phyloP scores from a whole-genome alignment of 2,888 invertebrate species.

The Microctonus hyperodae region DNA sequence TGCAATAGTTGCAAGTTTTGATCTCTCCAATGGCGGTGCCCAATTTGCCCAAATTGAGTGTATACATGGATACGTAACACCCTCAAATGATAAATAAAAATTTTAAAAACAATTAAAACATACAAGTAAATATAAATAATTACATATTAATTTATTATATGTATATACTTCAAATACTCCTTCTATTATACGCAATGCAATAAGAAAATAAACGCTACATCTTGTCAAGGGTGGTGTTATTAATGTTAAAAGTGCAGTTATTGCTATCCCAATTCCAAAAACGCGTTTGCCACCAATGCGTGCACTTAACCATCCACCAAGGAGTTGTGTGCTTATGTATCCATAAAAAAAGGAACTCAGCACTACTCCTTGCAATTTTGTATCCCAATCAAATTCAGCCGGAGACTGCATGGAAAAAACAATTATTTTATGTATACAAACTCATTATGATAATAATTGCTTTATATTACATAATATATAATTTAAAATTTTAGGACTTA shows the following conservation, averaged over 20 bases:
- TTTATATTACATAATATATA: too few species aligned
- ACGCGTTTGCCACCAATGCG: slow-evolving; percentile 86
- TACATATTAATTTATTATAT: not conserved
- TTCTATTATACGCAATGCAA: slow-evolving; percentile 78
- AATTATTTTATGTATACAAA: not conserved
- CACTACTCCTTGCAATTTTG: slow-evolving; percentile 78
- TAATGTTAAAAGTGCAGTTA: slow-evolving; percentile 80
- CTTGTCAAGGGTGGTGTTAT: slow-evolving; percentile 81
- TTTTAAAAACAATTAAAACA: not conserved
- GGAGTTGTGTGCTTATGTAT: slow-evolving; percentile 82
- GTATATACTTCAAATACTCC: slow-evolving; percentile 80
- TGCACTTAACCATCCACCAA: slow-evolving; percentile 84
- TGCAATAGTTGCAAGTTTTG: slow-evolving; percentile 80
- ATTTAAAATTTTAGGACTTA: not conserved
- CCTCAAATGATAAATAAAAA: slow-evolving; percentile 63
- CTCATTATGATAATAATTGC: not conserved
- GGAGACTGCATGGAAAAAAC: not conserved
- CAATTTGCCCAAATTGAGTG: slow-evolving; percentile 86
- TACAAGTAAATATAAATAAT: too few species aligned
- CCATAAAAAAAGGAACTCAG: slow-evolving; percentile 91
- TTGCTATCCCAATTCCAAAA: slow-evolving; percentile 79
- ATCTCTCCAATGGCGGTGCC: slow-evolving; percentile 82
- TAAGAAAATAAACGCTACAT: slow-evolving; percentile 73
- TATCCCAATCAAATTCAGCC: slow-evolving; percentile 80
- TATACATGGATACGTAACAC: slow-evolving; percentile 80